Conservation (phyloP, 64 coral and sea anemone species). For the Dendronephthya gigantea region DNA sequence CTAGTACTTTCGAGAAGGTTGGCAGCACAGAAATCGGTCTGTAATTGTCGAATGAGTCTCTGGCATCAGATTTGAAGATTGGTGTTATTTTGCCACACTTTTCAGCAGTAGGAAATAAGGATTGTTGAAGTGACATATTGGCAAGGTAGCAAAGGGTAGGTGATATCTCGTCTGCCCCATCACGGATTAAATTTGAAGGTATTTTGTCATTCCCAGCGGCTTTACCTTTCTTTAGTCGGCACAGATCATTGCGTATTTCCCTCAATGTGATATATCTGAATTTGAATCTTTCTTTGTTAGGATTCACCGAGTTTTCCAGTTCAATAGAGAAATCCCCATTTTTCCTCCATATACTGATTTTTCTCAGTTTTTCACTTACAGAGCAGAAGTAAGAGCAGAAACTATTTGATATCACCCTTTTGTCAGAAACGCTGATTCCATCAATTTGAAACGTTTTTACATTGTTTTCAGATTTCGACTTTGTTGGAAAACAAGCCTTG, state of each 20-base stretch:
- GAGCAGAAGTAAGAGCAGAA: too few species aligned
- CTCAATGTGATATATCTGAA: not conserved
- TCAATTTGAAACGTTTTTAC: slow-evolving; percentile 9
- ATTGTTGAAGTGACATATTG: not conserved
- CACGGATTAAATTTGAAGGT: too few species aligned
- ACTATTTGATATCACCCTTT: too few species aligned
- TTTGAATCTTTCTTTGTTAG: not conserved
- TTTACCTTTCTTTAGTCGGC: not conserved
- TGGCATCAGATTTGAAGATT: not conserved
- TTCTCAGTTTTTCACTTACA: too few species aligned
- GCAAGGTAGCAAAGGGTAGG: not conserved
- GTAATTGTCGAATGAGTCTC: not conserved
- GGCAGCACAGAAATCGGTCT: not conserved
- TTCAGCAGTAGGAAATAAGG: not conserved
- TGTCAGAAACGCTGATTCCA: not conserved
- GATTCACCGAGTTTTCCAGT: not conserved
- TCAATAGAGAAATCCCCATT: too few species aligned
- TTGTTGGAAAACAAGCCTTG: slow-evolving; percentile 14
- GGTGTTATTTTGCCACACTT: not conserved
- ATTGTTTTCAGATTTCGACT: not conserved
- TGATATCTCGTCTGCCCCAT: not conserved
- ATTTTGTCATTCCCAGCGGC: too few species aligned
- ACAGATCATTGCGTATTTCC: not conserved
- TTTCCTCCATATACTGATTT: too few species aligned
- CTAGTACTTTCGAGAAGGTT: too few species aligned